These are phyloP conservation scores for Gopherus flavomarginatus DNA, from an alignment of 2,113 vertebrate species.

Conservation along the genomic window DNA sequence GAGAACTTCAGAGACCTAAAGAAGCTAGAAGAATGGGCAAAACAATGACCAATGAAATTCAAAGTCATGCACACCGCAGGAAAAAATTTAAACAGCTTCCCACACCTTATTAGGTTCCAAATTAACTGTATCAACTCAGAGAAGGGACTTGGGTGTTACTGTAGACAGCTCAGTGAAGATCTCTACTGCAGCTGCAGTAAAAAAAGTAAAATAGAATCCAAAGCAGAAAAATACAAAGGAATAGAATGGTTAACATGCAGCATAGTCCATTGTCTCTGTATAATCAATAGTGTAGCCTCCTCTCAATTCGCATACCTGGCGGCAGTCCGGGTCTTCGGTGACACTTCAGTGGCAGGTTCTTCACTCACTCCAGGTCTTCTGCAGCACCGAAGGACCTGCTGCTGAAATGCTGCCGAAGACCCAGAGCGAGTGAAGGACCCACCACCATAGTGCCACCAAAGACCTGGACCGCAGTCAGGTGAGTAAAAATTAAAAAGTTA, in stretches of 20 bases:
- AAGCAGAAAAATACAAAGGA: neutral
- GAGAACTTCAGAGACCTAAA: neutral
- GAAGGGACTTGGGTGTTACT: neutral
- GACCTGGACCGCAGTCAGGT: too few species aligned
- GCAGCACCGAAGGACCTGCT: too few species aligned
- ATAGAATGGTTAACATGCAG: neutral
- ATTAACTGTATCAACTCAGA: neutral
- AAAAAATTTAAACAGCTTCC: neutral
- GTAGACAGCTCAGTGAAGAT: neutral
- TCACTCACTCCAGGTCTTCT: too few species aligned
- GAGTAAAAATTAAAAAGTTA: too few species aligned
- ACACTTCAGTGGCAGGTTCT: too few species aligned
- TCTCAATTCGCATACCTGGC: too few species aligned
- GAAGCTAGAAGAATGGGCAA: neutral
- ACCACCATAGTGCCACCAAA: too few species aligned
- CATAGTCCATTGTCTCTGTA: neutral
- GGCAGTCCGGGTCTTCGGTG: too few species aligned
- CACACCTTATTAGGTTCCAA: neutral
- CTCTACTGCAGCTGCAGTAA: neutral
- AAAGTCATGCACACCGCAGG: neutral
- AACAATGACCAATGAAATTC: neutral
- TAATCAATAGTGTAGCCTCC: fast-evolving
- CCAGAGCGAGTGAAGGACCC: too few species aligned
- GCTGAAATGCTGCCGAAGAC: too few species aligned
- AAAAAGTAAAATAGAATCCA: neutral